Evolutionary conservation across 2,113 vertebrate species (phyloP).

Genomic region (Phocoena sinus): DNA sequence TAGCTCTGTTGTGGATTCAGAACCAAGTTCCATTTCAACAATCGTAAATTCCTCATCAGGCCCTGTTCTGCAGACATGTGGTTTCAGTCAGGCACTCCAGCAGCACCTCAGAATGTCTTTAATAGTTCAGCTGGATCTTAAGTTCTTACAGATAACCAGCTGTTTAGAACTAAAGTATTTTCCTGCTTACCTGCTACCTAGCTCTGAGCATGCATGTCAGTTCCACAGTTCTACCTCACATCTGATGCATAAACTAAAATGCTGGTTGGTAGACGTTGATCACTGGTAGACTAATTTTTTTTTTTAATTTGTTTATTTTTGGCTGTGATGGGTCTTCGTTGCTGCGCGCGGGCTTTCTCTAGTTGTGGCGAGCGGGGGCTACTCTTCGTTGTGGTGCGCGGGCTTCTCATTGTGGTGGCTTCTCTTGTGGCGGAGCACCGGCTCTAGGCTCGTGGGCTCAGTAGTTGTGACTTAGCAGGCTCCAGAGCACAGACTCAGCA

Average conservation of each 20-base stretch:
- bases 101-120: not conserved
- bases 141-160: not conserved
- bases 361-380: too few relatives aligned
- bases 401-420: too few relatives aligned
- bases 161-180: not conserved
- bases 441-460: too few relatives aligned
- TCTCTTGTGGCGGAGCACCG: too few relatives aligned
- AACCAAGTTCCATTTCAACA: conserved; percentile 68
- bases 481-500: too few relatives aligned
- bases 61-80: not conserved
- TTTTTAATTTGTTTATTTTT: too few relatives aligned
- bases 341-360: too few relatives aligned
- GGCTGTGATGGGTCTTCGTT: too few relatives aligned
- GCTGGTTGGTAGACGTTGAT: not conserved
- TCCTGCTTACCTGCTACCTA: not conserved
- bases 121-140: not conserved
- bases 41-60: conserved; percentile 26
- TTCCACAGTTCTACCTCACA: not conserved
- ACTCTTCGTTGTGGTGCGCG: too few relatives aligned
- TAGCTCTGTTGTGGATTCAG: conserved; percentile 76
- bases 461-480: too few relatives aligned
- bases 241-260: not conserved
- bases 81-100: not conserved
- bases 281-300: not conserved
- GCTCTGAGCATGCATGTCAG: not conserved